Evolutionary conservation across 2,113 vertebrate genomes (phyloP), one percentile per base, ranked within the genome.

Genomic region (Ardeotis arabs): DNA sequence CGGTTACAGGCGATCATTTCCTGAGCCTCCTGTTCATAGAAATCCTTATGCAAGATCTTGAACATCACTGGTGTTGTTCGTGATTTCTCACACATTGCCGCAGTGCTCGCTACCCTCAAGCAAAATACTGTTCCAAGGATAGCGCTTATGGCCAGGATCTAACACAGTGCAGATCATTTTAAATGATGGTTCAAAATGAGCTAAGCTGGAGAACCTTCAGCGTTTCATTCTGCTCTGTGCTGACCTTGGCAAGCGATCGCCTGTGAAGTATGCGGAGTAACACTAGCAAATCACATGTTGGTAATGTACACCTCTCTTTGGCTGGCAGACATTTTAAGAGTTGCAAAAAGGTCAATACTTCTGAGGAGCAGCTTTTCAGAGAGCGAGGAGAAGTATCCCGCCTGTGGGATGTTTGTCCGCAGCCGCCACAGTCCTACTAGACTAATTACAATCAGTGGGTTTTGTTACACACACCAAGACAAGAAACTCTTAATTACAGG

Each of bases 301-400:
- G 95, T 95, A 95, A 96, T 74, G 72, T 50, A 95, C 27, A 91
- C 89, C 96, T 91, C 87, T 87, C 90, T 92, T 91, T 95, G 81
- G 74, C 93, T 91, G 91, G 82, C 78, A 72, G 78, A 60, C 75
- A 59, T 97, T 96, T 89, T 53, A 49, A 73, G 91, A 95, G 94
- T 88, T 6, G n/a, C 95, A 94, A 88, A 95, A 97, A 97, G 94
- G 96, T 96, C 96, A 97, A 80, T 95, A 87, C 83, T 92, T 92
- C 63, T 93, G 75, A 84, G 96, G 89, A 87, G 89, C 0, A 72
- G 62, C 23, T 84, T 82, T 93, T 90, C 49, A 68, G 56, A 63
- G 39, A 39, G 72, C 16, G 49, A 80, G 58, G 49, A 81, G 80
- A 91, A 92, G 60, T 33, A 31, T 63, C 73, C 35, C 0, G 0